These are phyloP conservation scores for Sturnus vulgaris DNA, from an alignment of 2,113 vertebrate genomes.

Conservation along the genomic window DNA sequence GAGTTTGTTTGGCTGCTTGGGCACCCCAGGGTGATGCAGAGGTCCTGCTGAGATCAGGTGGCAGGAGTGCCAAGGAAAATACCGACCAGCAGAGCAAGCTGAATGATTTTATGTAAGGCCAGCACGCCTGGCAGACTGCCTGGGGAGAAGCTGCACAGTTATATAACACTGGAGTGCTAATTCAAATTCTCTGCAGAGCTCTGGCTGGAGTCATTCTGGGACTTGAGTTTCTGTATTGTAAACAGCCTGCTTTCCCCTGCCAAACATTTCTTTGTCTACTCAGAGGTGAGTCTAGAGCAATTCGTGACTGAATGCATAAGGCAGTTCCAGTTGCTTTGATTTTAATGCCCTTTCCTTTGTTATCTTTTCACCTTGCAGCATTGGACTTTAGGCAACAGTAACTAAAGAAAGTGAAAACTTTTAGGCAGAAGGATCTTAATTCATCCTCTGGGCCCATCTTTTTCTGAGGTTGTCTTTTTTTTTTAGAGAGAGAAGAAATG, in stretches of 20 bases:
- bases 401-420: not conserved
- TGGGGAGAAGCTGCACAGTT: conserved; percentile 44
- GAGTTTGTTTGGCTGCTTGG: not conserved
- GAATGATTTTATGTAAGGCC: conserved; percentile 63
- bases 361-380: not conserved
- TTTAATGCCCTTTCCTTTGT: not conserved
- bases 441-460: not conserved
- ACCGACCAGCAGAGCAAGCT: not conserved
- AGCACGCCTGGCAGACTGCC: conserved; percentile 41
- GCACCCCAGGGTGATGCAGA: not conserved
- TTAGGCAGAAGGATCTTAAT: not conserved
- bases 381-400: not conserved
- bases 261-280: conserved; percentile 39
- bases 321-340: conserved; percentile 3
- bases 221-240: conserved; percentile 43
- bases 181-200: conserved; percentile 50
- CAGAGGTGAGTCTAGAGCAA: conserved; percentile 42
- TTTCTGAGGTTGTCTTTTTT: not conserved
- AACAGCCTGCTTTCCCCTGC: conserved; percentile 35
- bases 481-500: not conserved
- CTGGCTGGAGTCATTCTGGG: conserved; percentile 43
- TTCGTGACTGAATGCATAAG: conserved; percentile 11
- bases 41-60: conserved; percentile 33
- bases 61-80: conserved; percentile 44
- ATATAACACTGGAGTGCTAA: conserved; percentile 52